A percentile compares a stretch with the other conserved stretches of the same genome.
phyloP scores from a whole-genome alignment of 1,140 invertebrate genomes.

The Philotrypesis tridentata region DNA sequence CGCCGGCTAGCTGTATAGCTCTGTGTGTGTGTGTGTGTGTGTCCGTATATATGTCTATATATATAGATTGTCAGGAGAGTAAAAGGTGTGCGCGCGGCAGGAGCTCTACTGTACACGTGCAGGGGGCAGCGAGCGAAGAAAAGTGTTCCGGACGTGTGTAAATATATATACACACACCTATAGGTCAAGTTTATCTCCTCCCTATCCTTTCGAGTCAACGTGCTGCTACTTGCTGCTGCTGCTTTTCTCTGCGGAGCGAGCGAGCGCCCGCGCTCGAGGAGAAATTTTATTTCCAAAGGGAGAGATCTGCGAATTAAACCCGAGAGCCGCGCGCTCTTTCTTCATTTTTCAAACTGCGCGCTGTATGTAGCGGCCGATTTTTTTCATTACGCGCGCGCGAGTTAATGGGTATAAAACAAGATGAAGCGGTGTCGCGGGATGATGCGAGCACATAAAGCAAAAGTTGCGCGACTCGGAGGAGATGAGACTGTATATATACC shows the following conservation, averaged over 20 bases:
- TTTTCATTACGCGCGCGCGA: no score
- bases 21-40: no score
- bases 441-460: background rate
- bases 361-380: no score
- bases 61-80: constrained; percentile 23
- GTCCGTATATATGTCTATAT: constrained; percentile 45
- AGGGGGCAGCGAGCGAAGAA: background rate
- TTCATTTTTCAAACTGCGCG: no score
- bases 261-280: background rate
- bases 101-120: no score
- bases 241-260: background rate
- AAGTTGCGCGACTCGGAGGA: background rate
- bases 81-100: background rate
- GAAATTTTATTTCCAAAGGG: constrained; percentile 25
- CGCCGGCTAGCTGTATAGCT: no score
- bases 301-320: background rate
- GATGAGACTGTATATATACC: background rate
- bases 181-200: constrained; percentile 37
- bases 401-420: background rate
- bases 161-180: background rate
- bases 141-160: background rate
- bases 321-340: background rate
- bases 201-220: background rate
- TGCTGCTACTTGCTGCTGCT: background rate
- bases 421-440: background rate